Percentiles rank a stretch among this genome's conserved stretches.
These are phyloP conservation scores for Danio tinwini DNA, from an alignment of 2,797 vertebrate genomes.

Conservation along the genomic window DNA sequence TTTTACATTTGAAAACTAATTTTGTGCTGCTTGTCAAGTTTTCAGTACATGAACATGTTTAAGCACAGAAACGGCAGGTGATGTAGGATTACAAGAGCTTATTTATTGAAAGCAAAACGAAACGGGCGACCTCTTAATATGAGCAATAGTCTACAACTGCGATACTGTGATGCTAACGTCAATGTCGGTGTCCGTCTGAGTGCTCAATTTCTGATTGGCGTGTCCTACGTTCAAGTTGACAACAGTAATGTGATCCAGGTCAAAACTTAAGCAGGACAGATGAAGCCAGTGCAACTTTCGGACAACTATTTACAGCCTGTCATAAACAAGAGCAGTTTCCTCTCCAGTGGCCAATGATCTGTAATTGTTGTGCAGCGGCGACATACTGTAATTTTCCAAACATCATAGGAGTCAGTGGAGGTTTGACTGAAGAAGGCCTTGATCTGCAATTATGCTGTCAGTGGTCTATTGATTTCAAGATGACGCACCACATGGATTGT, in stretches of 20 bases:
- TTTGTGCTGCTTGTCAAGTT: slow-evolving; percentile 13
- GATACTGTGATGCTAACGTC: slow-evolving; percentile 77
- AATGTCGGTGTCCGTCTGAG: slow-evolving; percentile 64
- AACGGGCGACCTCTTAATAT: slow-evolving; percentile 65
- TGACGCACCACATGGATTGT: slow-evolving; percentile 10
- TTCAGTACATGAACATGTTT: slow-evolving; percentile 13
- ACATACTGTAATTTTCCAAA: slow-evolving; percentile 25
- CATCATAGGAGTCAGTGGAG: slow-evolving; percentile 30
- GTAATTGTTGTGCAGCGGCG: slow-evolving; percentile 21
- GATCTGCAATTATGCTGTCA: slow-evolving; percentile 38
- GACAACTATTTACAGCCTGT: background rate
- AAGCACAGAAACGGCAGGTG: slow-evolving; percentile 16
- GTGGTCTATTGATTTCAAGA: background rate
- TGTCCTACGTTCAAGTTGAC: slow-evolving; percentile 2
- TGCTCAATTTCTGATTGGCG: slow-evolving; percentile 53
- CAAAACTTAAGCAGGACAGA: background rate
- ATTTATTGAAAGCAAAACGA: slow-evolving; percentile 57
- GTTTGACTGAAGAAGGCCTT: slow-evolving; percentile 17
- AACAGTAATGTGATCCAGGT: background rate
- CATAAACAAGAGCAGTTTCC: background rate
- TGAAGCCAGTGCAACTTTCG: slow-evolving; percentile 19
- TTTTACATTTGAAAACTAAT: background rate
- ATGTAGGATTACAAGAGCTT: slow-evolving; percentile 55
- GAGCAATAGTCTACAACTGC: slow-evolving; percentile 81
- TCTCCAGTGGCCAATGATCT: slow-evolving; percentile 24